A percentile compares a stretch with the other conserved stretches of the same genome.
phyloP scores from a whole-genome alignment of 2,113 vertebrate species.

The Carlito syrichta region DNA sequence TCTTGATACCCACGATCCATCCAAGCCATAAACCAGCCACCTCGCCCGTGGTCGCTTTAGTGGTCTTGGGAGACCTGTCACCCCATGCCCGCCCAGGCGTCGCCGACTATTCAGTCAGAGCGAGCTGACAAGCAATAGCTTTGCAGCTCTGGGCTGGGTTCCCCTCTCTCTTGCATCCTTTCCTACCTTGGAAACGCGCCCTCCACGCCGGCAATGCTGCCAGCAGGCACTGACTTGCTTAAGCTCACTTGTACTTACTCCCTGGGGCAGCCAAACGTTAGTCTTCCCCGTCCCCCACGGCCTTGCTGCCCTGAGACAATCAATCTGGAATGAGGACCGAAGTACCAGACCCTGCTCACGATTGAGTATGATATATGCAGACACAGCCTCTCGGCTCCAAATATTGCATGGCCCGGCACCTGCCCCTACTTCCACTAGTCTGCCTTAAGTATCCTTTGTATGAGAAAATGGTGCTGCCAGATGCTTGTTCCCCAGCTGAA shows the following conservation, averaged over 20 bases:
- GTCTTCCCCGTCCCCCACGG: too few species aligned
- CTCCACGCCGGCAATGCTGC: background rate
- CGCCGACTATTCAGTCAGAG: background rate
- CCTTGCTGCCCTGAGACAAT: background rate
- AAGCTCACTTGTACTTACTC: background rate
- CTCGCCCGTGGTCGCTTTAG: background rate
- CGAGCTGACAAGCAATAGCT: background rate
- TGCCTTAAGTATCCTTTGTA: slow-evolving; percentile 49
- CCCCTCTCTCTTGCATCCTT: background rate
- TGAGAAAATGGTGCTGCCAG: slow-evolving; percentile 5
- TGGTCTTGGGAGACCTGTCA: background rate
- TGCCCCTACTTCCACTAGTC: background rate
- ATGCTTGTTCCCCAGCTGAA: background rate
- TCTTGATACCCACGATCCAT: background rate
- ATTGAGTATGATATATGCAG: background rate
- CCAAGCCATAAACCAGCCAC: background rate
- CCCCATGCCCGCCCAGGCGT: background rate
- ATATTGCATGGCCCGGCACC: background rate
- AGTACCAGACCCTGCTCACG: background rate
- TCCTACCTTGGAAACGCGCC: background rate
- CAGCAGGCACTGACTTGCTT: background rate
- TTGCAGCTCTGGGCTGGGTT: background rate
- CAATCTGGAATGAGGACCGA: background rate
- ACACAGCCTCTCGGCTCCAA: background rate
- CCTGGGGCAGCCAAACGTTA: background rate